These are phyloP conservation scores for Eledone cirrhosa DNA, from an alignment of 2,888 invertebrate genomes.

Conservation along the genomic window DNA sequence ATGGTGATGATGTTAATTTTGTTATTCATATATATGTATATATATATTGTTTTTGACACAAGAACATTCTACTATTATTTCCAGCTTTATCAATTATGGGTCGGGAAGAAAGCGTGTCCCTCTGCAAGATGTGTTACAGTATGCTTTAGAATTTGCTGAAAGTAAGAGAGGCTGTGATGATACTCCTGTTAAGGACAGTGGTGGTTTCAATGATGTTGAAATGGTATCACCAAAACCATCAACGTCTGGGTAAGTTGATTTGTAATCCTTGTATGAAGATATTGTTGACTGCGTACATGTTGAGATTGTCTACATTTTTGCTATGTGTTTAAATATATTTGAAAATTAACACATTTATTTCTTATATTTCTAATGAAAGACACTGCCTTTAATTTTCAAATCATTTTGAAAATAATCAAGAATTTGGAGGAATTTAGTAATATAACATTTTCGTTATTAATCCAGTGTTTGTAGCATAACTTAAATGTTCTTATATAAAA, in stretches of 20 bases:
- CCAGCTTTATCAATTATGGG: slow-evolving; percentile 65
- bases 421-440: too few species aligned
- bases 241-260: slow-evolving; percentile 27
- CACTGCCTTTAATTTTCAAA: too few species aligned
- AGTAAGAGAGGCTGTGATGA: slow-evolving; percentile 48
- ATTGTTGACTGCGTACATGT: too few species aligned
- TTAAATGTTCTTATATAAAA: too few species aligned
- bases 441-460: too few species aligned
- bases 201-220: slow-evolving; percentile 57
- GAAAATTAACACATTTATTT: too few species aligned
- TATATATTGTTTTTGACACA: neutral
- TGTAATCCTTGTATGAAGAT: too few species aligned
- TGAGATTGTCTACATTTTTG: too few species aligned
- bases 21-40: neutral
- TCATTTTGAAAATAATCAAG: too few species aligned
- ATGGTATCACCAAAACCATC: slow-evolving; percentile 64
- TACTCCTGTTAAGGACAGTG: slow-evolving; percentile 14
- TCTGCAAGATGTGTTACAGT: slow-evolving; percentile 65
- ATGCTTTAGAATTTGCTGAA: slow-evolving; percentile 67
- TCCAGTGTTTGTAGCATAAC: too few species aligned
- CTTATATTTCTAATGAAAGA: too few species aligned
- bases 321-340: too few species aligned
- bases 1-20: neutral
- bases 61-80: slow-evolving; percentile 22
- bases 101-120: slow-evolving; percentile 66